Conservation (phyloP, 1,140 invertebrate genomes). For the Drosophila bocqueti region DNA sequence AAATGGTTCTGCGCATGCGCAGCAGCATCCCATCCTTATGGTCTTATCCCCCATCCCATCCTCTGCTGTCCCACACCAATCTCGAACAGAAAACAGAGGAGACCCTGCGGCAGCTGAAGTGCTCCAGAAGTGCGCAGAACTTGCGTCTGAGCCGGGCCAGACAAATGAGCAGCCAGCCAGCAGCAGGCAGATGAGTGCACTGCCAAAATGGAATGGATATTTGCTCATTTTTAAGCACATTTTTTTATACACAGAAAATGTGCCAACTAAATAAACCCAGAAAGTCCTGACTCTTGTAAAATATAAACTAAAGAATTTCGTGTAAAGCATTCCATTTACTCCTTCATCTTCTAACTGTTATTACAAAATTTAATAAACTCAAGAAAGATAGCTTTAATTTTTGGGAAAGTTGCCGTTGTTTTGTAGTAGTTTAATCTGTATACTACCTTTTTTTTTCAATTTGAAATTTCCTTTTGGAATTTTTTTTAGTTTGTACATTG, state of each 20-base stretch:
- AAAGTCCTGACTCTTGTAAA: too few relatives aligned
- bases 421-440: too few relatives aligned
- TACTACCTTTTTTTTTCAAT: too few relatives aligned
- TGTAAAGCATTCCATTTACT: not conserved
- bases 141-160: constrained; percentile 77
- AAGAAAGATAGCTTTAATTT: too few relatives aligned
- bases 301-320: not conserved
- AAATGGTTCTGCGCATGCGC: constrained; percentile 52
- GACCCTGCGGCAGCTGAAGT: constrained; percentile 74
- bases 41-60: not conserved
- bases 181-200: constrained; percentile 49
- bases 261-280: not conserved
- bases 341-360: too few relatives aligned
- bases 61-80: constrained; percentile 28
- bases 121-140: constrained; percentile 81
- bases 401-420: too few relatives aligned
- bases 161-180: constrained; percentile 73
- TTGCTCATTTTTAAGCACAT: not conserved
- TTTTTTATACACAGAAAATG: too few relatives aligned
- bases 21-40: constrained; percentile 25
- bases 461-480: too few relatives aligned
- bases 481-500: too few relatives aligned
- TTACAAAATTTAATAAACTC: too few relatives aligned
- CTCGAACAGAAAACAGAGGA: constrained; percentile 33
- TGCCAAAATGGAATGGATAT: not conserved